Conservation (phyloP, 2,888 invertebrate species). For the Netelia inedita region DNA sequence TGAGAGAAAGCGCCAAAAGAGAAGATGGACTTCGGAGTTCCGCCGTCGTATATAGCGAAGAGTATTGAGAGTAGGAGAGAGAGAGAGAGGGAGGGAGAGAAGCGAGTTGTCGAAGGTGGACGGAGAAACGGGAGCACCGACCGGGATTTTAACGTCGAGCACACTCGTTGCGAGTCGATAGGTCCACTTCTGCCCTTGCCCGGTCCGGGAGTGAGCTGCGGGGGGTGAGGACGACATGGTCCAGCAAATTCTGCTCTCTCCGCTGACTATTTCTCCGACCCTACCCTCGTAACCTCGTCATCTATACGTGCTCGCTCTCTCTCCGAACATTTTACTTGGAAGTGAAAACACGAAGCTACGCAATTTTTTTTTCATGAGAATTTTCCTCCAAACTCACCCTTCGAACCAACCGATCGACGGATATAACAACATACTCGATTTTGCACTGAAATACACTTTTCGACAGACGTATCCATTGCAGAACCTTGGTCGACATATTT, state of each 20-base stretch:
- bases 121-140: conserved; percentile 79
- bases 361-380: conserved; percentile 71
- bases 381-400: conserved; percentile 40
- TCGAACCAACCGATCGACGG: conserved; percentile 55
- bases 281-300: conserved; percentile 69
- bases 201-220: conserved; percentile 57
- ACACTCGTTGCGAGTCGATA: conserved; percentile 81
- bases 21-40: conserved; percentile 64
- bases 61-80: conserved; percentile 63
- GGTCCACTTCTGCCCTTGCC: conserved; percentile 78
- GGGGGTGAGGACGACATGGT: conserved; percentile 75
- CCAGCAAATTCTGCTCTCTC: conserved; percentile 76
- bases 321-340: conserved; percentile 68
- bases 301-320: conserved; percentile 70
- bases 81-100: conserved; percentile 58
- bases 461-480: conserved; percentile 2
- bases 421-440: conserved; percentile 38
- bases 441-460: background rate
- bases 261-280: conserved; percentile 58
- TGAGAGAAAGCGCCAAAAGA: conserved; percentile 36
- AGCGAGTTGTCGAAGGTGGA: conserved; percentile 61
- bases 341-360: conserved; percentile 68
- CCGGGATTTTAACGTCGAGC: conserved; percentile 81
- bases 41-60: conserved; percentile 39
- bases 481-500: background rate